Percentiles rank a stretch among this genome's conserved stretches.
phyloP scores from a whole-genome alignment of 2,888 invertebrate genomes.

The Mylabris sibirica region DNA sequence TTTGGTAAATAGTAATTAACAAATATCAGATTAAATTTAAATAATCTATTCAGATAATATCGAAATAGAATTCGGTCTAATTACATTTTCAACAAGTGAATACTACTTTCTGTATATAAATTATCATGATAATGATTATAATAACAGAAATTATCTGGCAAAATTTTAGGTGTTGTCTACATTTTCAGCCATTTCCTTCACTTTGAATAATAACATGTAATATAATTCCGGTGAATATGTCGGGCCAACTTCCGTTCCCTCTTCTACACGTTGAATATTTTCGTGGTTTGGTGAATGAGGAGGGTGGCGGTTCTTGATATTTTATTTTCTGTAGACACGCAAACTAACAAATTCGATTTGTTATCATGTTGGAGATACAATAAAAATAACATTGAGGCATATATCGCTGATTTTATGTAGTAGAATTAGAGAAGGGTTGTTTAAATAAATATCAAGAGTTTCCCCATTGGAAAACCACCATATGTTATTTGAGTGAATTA shows the following conservation, averaged over 20 bases:
- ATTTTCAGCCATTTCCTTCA: background rate
- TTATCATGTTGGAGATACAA: background rate
- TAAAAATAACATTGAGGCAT: too few species aligned
- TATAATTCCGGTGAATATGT: conserved; percentile 4
- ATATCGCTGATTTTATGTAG: background rate
- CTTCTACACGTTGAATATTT: background rate
- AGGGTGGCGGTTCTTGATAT: background rate
- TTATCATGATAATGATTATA: background rate
- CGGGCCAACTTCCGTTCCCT: conserved; percentile 3
- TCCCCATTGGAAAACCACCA: background rate
- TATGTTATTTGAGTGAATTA: too few species aligned
- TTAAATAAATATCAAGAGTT: conserved; percentile 5
- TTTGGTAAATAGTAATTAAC: too few species aligned
- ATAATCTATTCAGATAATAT: background rate
- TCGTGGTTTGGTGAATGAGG: background rate
- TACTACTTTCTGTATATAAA: background rate
- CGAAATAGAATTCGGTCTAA: background rate
- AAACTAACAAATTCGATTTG: background rate
- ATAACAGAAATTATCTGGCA: background rate
- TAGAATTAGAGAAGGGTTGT: background rate
- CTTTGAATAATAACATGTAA: conserved; percentile 3
- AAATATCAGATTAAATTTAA: background rate
- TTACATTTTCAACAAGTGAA: background rate
- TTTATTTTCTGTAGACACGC: background rate
- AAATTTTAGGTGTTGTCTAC: conserved; percentile 3